phyloP scores from a whole-genome alignment of 2,797 vertebrate species.

The Melanotaenia parkinsoni region DNA sequence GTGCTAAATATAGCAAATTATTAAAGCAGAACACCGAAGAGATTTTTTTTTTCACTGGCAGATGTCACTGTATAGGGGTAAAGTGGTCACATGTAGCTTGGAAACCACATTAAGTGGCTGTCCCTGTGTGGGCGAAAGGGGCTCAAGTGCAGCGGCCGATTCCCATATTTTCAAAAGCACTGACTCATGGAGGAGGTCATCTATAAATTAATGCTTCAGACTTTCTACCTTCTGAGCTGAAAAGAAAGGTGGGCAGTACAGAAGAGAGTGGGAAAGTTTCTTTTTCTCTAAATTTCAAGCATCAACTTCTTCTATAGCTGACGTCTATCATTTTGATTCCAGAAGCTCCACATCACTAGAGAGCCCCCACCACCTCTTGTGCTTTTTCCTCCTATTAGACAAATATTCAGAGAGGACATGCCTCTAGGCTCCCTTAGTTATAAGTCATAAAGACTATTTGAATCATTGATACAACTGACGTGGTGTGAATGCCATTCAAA shows the following conservation, averaged over 20 bases:
- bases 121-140: constrained; percentile 50
- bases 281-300: constrained; percentile 7
- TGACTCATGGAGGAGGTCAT: constrained; percentile 57
- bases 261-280: constrained; percentile 13
- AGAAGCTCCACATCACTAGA: not conserved
- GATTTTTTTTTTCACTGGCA: constrained; percentile 6
- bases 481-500: not conserved
- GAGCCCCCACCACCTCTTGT: not conserved
- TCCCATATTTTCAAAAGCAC: constrained; percentile 56
- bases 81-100: constrained; percentile 23
- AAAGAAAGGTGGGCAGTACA: constrained; percentile 29
- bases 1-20: constrained; percentile 3
- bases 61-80: not conserved
- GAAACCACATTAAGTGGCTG: constrained; percentile 36
- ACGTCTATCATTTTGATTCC: not conserved
- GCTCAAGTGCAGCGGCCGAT: constrained; percentile 55
- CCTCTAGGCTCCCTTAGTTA: not conserved
- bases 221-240: constrained; percentile 33
- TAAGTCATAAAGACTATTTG: constrained; percentile 6
- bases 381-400: not conserved
- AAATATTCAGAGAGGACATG: not conserved
- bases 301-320: not conserved
- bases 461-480: not conserved
- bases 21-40: not conserved
- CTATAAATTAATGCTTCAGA: constrained; percentile 59